Base-by-base conservation (phyloP, 2,113 vertebrate genomes). In the Cheirogaleus medius region DNA sequence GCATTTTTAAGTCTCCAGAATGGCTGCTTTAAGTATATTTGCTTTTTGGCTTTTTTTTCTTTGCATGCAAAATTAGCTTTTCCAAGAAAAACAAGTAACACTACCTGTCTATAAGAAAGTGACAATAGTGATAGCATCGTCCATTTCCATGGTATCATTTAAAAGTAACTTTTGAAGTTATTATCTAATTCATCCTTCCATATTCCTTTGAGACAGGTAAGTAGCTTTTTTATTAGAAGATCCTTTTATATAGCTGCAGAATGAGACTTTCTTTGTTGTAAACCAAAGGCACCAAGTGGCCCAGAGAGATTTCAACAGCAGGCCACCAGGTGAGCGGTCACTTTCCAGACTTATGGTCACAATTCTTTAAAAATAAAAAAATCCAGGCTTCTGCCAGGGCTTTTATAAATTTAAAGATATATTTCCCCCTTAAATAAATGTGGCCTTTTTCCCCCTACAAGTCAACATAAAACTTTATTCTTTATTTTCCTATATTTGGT, bases 191-290 rank as follows among this genome's bases (percentile, higher is more conserved):
- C 91, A 90, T 94, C 76, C 49, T 89, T 82, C 83, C 29, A 63
- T 76, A 76, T 68, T 97, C 95, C 93, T 97, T 94, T 97, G 93
- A 97, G 94, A 93, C 54, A 90, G 80, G 64, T 74, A 96, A 94
- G 94, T 73, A 20, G 20, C 21, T 80, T 96, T 93, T 97, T 91
- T 91, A 97, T 95, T 92, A 94, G 92, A 90, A 90, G 63, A 92
- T 94, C n/a, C 86, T 97, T 98, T 98, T 87, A 89, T 95, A 82
- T 76, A 81, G 92, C 68, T 90, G 25, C 27, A 96, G 74, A 93
- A 92, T n/a, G 86, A 90, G 71, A 1, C 58, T 96, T 93, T 90
- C 85, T 97, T 97, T 97, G 87, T 97, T 96, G 95, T 93, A 95
- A 97, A 86, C 91, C 74, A 77, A 90, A 96, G 91, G 66, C 3